Conservation (phyloP, 2,113 vertebrate genomes). For the Prionailurus bengalensis region DNA sequence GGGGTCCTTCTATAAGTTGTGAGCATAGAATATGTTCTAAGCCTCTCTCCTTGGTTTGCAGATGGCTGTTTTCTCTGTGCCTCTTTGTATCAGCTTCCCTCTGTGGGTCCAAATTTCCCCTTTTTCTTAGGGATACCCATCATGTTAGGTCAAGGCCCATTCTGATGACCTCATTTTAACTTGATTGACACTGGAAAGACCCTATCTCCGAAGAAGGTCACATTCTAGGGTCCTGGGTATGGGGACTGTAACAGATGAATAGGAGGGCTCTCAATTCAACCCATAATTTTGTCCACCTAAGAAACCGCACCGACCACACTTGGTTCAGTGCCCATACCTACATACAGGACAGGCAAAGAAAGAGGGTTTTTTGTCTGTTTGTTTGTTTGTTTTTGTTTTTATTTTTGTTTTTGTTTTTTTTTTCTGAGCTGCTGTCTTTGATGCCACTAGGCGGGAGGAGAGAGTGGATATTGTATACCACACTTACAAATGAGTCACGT, state of each 20-base stretch:
- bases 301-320: too few species aligned
- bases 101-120: not conserved
- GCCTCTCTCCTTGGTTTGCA: not conserved
- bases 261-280: too few species aligned
- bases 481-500: too few species aligned
- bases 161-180: not conserved
- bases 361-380: too few species aligned
- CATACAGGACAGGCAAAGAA: too few species aligned
- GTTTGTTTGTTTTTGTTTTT: not conserved
- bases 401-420: accelerated
- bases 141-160: not conserved
- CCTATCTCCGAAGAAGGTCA: not conserved
- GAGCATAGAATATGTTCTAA: not conserved
- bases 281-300: not conserved
- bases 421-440: not conserved
- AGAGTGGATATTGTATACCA: accelerated
- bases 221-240: not conserved
- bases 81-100: not conserved
- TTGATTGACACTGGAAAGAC: not conserved
- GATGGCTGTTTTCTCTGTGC: not conserved
- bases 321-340: not conserved
- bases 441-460: not conserved
- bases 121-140: too few species aligned
- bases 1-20: too few species aligned
- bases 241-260: too few species aligned